Conservation (phyloP, 2,888 invertebrate species). For the Nemapogon koenigi region DNA sequence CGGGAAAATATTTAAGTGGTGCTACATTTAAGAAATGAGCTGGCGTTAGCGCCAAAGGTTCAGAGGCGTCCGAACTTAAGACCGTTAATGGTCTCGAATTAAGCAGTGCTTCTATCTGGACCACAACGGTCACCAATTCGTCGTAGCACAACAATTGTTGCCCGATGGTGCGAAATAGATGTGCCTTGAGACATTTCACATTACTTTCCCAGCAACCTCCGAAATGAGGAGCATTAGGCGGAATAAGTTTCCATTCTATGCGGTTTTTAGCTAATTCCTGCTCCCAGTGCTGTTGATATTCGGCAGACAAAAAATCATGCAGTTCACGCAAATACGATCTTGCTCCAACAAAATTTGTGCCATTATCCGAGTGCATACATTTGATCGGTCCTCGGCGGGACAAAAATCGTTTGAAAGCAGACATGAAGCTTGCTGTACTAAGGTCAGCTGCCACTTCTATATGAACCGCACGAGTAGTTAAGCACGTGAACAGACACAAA, state of each 20-base stretch:
- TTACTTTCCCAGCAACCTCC: slow-evolving; percentile 12
- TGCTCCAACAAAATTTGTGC: slow-evolving; percentile 14
- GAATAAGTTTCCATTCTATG: slow-evolving; percentile 1
- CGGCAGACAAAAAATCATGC: not conserved
- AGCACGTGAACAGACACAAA: not conserved
- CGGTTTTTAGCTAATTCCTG: not conserved
- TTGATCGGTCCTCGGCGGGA: slow-evolving; percentile 10
- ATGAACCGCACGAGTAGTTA: not conserved
- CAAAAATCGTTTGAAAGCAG: not conserved
- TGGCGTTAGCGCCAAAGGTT: too few relatives aligned
- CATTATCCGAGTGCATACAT: slow-evolving; percentile 10
- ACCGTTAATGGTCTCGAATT: too few relatives aligned
- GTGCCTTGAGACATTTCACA: slow-evolving; percentile 11
- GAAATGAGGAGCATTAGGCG: slow-evolving; percentile 9
- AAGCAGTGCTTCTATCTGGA: too few relatives aligned
- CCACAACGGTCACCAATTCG: too few relatives aligned
- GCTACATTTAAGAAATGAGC: too few relatives aligned
- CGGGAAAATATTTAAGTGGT: too few relatives aligned
- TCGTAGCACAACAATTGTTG: too few relatives aligned
- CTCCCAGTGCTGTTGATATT: not conserved
- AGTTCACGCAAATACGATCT: not conserved
- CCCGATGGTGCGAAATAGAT: slow-evolving; percentile 5
- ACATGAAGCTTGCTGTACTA: not conserved
- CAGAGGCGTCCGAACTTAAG: too few relatives aligned
- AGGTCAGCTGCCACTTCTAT: not conserved